Conservation (phyloP, 1,140 invertebrate species). For the Saccostrea echinata region DNA sequence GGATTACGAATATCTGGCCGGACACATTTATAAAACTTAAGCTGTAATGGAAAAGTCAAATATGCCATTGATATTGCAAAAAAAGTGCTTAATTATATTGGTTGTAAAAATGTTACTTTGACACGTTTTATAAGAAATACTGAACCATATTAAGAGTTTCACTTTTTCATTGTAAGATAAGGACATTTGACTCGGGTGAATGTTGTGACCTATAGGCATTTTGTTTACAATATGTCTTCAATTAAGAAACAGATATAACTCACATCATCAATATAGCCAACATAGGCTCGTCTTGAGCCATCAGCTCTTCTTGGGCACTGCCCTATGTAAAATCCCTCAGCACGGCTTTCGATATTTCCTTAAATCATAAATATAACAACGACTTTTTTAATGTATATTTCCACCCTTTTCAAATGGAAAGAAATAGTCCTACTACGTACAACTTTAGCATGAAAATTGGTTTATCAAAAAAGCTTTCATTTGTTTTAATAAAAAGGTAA, state of each 20-base stretch:
- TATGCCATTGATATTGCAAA: neutral
- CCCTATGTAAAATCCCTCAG: slow-evolving; percentile 1
- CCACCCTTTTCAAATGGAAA: no score
- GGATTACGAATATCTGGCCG: neutral
- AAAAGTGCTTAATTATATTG: no score
- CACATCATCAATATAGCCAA: slow-evolving; percentile 23
- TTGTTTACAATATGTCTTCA: no score
- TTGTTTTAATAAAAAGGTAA: no score
- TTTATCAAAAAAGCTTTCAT: no score
- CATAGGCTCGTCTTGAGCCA: slow-evolving; percentile 7
- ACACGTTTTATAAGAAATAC: no score
- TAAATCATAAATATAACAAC: neutral
- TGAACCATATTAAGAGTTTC: neutral
- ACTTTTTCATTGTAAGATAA: neutral
- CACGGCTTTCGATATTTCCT: slow-evolving; percentile 20
- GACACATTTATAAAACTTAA: slow-evolving; percentile 9
- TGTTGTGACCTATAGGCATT: neutral
- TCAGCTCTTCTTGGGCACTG: slow-evolving; percentile 8
- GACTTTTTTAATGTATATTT: no score
- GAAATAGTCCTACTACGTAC: no score
- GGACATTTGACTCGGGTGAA: neutral
- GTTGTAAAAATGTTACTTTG: no score
- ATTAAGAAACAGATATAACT: neutral
- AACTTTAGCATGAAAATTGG: no score
- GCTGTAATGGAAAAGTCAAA: neutral